Base-by-base conservation (phyloP, 2,797 vertebrate genomes). In the Peromyscus eremicus region DNA sequence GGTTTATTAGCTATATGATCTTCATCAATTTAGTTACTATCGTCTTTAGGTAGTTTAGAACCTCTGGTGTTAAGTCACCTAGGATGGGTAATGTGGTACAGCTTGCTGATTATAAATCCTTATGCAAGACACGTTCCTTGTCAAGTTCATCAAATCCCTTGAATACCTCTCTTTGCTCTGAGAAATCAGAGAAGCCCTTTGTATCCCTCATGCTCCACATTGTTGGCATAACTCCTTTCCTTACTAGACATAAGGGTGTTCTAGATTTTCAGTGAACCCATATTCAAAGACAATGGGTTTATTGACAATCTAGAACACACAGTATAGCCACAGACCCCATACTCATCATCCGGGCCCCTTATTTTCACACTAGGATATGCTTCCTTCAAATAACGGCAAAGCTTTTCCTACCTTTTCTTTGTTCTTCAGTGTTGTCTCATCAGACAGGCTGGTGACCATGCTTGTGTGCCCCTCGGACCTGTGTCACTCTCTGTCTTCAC, bases 1-100 rank as follows among this genome's bases (percentile, higher is more conserved):
- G 70, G 93, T 90, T 49, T 66, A 94, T 87, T 71, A 71, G 27
- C 29, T 52, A 10, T 92, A 21, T 84, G 64, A 46, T 93, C 19
- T 94, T 84, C 3, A 46, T 80, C 40, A 92, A 34, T 5, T 57
- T 64, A 84, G 37, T 90, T 34, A 49, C 49, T 91, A 76, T 80
- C 43, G 43, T 90, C 8, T 52, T 89, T 25, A 43, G 32, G 68
- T 29, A 40, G 37, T 91, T 87, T 70, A 84, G 43, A 94, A 57
- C 19, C 25, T 73, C 52, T 85, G 23, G 29, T 46, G 62, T 89
- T 95, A 83, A 90, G 77, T 57, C 66, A 52, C 34, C 66, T 10
- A 80, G 88, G 55, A 73, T 37, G 11, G 76, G 49, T 64, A 25
- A 23, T 29, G 46, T 46, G 17, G 3, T 71, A 1, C n/a, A 60